Evolutionary conservation across 2,888 invertebrate species (phyloP).

Genomic region (Leptinotarsa tumamoca): DNA sequence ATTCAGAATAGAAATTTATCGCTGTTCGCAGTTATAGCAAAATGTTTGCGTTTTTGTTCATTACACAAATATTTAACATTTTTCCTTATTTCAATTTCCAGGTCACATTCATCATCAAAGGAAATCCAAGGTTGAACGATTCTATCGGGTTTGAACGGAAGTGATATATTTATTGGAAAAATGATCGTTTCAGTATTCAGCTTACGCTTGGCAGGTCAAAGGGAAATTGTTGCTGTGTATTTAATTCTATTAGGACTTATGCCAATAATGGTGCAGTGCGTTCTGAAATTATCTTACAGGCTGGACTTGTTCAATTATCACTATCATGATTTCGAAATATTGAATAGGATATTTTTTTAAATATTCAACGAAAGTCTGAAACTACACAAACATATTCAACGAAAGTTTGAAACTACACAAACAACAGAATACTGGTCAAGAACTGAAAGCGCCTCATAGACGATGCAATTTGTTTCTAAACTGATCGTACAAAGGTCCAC

Average conservation of each 20-base stretch:
- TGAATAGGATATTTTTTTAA: no score
- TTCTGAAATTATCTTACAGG: no score
- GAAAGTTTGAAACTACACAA: no score
- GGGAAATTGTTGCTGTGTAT: background rate
- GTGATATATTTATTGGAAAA: background rate
- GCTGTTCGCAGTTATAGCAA: background rate
- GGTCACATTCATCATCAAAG: background rate
- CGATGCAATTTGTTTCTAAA: no score
- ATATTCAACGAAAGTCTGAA: no score
- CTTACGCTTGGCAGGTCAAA: background rate
- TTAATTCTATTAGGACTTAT: background rate
- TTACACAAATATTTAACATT: background rate
- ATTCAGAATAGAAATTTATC: background rate
- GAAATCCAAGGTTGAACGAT: slow-evolving; percentile 1
- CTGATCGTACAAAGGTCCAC: no score
- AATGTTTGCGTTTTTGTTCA: background rate
- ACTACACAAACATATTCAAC: no score
- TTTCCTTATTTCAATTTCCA: background rate
- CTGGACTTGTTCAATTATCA: no score
- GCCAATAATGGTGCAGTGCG: no score
- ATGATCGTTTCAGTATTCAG: background rate
- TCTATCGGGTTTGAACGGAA: background rate
- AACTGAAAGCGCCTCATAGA: no score
- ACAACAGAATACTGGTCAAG: no score
- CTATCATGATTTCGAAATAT: no score